phyloP scores from a whole-genome alignment of 2,888 invertebrate species.

The Pachycephus smyrnensis region DNA sequence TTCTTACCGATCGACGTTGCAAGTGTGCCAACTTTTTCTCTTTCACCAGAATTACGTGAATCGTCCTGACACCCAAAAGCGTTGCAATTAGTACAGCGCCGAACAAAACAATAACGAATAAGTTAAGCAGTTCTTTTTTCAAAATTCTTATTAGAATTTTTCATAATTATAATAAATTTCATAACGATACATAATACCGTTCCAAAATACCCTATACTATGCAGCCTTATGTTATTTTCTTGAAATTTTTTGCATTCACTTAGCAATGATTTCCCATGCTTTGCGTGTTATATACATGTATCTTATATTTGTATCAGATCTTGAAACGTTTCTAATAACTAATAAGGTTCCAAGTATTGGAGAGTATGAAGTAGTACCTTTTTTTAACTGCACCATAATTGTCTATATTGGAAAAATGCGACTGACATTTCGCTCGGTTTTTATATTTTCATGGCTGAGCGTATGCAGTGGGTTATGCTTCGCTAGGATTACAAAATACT shows the following conservation, averaged over 20 bases:
- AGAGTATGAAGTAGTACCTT: not conserved
- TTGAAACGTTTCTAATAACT: no score
- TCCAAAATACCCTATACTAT: not conserved
- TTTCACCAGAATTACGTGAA: not conserved
- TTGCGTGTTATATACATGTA: not conserved
- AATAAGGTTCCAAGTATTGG: not conserved
- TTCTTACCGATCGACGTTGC: not conserved
- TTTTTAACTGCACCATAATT: not conserved
- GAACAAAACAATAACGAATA: not conserved
- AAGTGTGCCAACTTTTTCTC: not conserved
- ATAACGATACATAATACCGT: not conserved
- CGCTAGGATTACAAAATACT: constrained; percentile 41
- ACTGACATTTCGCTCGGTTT: constrained; percentile 35
- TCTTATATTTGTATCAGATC: not conserved
- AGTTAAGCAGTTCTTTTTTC: not conserved
- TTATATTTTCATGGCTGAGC: constrained; percentile 36
- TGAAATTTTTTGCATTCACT: not conserved
- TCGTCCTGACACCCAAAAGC: not conserved
- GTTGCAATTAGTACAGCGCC: not conserved
- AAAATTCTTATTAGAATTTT: not conserved
- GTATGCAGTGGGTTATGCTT: constrained; percentile 29
- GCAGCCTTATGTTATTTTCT: not conserved
- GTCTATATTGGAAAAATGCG: not conserved
- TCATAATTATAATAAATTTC: not conserved
- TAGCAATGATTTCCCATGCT: not conserved